Conservation (phyloP, 2,888 invertebrate species). For the Schizotus pectinicornis region DNA sequence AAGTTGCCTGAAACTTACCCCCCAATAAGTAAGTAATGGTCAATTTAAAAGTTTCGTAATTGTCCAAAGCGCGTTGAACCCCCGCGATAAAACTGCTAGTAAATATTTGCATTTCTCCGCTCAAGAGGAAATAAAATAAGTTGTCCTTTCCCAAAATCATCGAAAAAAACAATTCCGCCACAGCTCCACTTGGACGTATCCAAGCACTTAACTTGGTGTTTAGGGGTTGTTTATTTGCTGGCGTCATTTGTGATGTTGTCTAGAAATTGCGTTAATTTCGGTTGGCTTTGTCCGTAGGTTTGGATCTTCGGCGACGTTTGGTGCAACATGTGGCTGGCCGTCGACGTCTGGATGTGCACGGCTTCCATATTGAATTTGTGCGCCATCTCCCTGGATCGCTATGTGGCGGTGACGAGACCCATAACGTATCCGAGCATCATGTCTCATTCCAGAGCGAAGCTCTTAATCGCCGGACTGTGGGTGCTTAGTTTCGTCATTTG, state of each 20-base stretch:
- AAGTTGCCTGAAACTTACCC: too few relatives aligned
- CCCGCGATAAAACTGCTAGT: background rate
- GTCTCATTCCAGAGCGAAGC: constrained; percentile 83
- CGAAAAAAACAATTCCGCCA: background rate
- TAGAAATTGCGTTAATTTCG: background rate
- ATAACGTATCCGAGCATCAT: constrained; percentile 94
- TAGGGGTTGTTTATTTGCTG: background rate
- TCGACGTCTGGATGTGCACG: constrained; percentile 99
- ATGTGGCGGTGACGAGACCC: constrained; percentile 95
- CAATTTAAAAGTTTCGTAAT: too few relatives aligned
- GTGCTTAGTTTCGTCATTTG: constrained; percentile 95
- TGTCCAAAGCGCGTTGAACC: too few relatives aligned
- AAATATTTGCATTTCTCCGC: background rate
- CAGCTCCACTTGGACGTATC: background rate
- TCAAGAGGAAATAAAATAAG: background rate
- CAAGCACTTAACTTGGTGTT: background rate
- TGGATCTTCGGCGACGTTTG: constrained; percentile 97
- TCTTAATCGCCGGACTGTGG: constrained; percentile 92
- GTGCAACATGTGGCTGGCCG: constrained; percentile 96
- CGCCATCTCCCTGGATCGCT: constrained; percentile 93
- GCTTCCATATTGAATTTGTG: constrained; percentile 96
- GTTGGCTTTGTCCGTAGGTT: constrained; percentile 65
- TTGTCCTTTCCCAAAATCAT: background rate
- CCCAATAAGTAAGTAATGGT: too few relatives aligned
- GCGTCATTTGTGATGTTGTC: background rate